phyloP scores from a whole-genome alignment of 2,888 invertebrate genomes.

The Germaria angustata region DNA sequence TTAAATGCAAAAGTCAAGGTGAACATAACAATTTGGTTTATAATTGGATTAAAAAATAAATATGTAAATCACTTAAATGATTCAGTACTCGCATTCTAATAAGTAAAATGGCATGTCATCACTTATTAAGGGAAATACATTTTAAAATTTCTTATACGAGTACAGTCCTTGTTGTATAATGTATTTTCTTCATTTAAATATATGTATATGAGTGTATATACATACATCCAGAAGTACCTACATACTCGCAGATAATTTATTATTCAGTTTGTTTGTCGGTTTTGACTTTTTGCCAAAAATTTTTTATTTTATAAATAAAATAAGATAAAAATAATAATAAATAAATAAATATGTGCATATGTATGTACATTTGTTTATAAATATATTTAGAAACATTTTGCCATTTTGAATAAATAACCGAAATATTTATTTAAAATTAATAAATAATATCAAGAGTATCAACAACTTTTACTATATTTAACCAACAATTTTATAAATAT shows the following conservation, averaged over 20 bases:
- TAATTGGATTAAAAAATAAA: background rate
- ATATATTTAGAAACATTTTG: too few relatives aligned
- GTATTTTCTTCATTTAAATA: background rate
- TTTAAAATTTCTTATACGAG: background rate
- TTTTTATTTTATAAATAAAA: background rate
- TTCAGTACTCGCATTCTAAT: background rate
- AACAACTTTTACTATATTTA: background rate
- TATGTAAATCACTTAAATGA: background rate
- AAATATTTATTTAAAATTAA: background rate
- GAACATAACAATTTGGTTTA: too few relatives aligned
- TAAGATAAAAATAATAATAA: too few relatives aligned
- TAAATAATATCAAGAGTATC: background rate
- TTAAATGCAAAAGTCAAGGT: too few relatives aligned
- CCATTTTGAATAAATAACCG: background rate
- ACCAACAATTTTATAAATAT: slow-evolving; percentile 1
- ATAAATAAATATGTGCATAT: too few relatives aligned
- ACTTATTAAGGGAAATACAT: slow-evolving; percentile 14
- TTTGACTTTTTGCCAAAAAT: slow-evolving; percentile 9
- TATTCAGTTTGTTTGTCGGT: background rate
- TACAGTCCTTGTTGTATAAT: background rate
- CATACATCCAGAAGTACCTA: background rate
- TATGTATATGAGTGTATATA: background rate
- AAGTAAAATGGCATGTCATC: background rate
- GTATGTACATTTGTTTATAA: too few relatives aligned
- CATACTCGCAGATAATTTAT: slow-evolving; percentile 9